These are phyloP conservation scores for Syrrhaptes paradoxus DNA, from an alignment of 2,113 vertebrate species.

Conservation along the genomic window DNA sequence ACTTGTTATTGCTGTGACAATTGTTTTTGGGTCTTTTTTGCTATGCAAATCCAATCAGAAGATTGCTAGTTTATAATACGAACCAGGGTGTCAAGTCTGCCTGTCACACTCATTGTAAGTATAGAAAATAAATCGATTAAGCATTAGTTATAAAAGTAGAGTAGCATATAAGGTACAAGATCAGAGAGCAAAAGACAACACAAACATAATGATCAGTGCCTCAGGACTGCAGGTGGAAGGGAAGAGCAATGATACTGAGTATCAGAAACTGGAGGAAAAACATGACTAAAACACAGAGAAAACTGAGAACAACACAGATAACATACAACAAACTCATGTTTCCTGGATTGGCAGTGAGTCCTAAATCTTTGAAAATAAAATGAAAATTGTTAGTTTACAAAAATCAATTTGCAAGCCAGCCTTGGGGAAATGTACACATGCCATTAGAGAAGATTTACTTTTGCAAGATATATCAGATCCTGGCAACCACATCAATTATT, in stretches of 20 bases:
- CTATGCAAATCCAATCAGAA: not conserved
- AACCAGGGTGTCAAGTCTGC: not conserved
- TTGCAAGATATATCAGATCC: not conserved
- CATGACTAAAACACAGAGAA: not conserved
- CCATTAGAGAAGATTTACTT: not conserved
- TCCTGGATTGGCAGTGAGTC: not conserved
- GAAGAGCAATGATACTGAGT: not conserved
- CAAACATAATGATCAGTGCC: not conserved
- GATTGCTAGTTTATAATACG: not conserved
- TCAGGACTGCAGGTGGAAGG: not conserved
- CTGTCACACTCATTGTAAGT: not conserved
- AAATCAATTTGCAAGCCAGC: not conserved
- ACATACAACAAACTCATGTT: not conserved
- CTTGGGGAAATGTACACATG: not conserved
- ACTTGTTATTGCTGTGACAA: not conserved
- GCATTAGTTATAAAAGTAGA: not conserved
- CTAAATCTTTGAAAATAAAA: not conserved
- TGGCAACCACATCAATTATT: not conserved
- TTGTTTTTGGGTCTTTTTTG: not conserved
- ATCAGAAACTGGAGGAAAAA: not conserved
- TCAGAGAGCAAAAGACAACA: not conserved
- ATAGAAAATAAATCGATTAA: slow-evolving; percentile 2
- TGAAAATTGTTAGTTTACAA: not conserved
- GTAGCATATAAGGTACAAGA: not conserved
- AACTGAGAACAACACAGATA: not conserved